phyloP scores from a whole-genome alignment of 2,888 invertebrate species.

The Chymomyza amoena region DNA sequence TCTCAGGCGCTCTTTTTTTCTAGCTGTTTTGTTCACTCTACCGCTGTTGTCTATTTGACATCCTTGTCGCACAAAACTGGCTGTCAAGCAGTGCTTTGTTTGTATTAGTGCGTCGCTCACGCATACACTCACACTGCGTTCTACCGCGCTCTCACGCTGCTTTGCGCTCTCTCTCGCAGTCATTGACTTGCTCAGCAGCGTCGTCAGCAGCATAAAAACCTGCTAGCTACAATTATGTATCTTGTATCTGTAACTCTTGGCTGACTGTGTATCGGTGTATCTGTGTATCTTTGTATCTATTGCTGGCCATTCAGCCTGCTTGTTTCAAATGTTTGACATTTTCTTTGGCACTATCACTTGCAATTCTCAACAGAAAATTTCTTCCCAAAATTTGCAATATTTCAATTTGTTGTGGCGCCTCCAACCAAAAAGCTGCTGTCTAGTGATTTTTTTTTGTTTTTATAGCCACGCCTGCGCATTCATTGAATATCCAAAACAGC shows the following conservation, averaged over 20 bases:
- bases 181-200: conserved; percentile 31
- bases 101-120: conserved; percentile 61
- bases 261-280: conserved; percentile 35
- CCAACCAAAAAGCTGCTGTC: background rate
- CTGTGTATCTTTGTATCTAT: conserved; percentile 36
- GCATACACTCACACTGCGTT: conserved; percentile 31
- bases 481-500: conserved; percentile 1
- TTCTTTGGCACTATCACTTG: conserved; percentile 55
- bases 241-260: conserved; percentile 64
- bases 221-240: conserved; percentile 62
- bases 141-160: background rate
- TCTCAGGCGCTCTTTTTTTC: background rate
- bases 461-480: conserved; percentile 52
- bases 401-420: too few relatives aligned
- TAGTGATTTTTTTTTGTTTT: conserved; percentile 26
- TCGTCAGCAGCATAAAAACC: conserved; percentile 16
- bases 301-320: background rate
- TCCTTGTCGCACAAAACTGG: conserved; percentile 44
- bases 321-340: conserved; percentile 69
- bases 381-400: conserved; percentile 1
- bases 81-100: conserved; percentile 25
- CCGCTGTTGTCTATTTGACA: conserved; percentile 29
- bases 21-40: background rate
- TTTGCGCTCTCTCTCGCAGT: conserved; percentile 4
- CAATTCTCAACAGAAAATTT: conserved; percentile 46